Evolutionary conservation across 2,797 vertebrate species (phyloP).

Genomic region (Artibeus jamaicensis): DNA sequence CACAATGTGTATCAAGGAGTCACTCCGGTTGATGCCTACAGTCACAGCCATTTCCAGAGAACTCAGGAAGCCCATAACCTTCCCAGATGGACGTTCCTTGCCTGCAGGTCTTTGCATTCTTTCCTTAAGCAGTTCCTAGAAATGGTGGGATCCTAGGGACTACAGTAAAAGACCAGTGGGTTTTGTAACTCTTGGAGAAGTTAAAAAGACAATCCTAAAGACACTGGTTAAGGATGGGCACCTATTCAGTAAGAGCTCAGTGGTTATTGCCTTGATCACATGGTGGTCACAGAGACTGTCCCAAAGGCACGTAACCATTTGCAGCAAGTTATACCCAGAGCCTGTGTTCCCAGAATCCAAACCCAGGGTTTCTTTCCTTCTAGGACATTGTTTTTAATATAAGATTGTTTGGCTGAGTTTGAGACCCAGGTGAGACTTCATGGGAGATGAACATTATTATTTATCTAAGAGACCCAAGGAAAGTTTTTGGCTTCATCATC

Average conservation of each 20-base stretch:
- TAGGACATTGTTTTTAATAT: background rate
- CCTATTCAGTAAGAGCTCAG: background rate
- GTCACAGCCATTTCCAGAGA: conserved; percentile 82
- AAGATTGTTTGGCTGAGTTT: background rate
- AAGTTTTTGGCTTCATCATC: background rate
- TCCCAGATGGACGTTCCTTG: conserved; percentile 89
- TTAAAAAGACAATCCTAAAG: background rate
- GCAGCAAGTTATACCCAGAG: background rate
- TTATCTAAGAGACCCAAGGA: background rate
- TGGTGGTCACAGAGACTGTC: background rate
- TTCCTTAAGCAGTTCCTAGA: conserved; percentile 25
- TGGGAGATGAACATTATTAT: background rate
- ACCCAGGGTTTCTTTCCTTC: background rate
- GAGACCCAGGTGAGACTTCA: background rate
- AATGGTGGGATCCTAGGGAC: background rate
- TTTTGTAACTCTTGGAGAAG: background rate
- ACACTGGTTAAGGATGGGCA: background rate
- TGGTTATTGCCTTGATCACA: background rate
- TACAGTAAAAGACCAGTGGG: background rate
- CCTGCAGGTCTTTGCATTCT: conserved; percentile 86
- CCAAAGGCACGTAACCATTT: background rate
- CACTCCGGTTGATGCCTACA: conserved; percentile 89
- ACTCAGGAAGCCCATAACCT: conserved; percentile 87
- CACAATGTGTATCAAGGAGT: conserved; percentile 95
- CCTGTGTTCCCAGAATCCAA: background rate